These are phyloP conservation scores for Chloroceryle inda DNA, from an alignment of 2,797 vertebrate species.

Conservation along the genomic window DNA sequence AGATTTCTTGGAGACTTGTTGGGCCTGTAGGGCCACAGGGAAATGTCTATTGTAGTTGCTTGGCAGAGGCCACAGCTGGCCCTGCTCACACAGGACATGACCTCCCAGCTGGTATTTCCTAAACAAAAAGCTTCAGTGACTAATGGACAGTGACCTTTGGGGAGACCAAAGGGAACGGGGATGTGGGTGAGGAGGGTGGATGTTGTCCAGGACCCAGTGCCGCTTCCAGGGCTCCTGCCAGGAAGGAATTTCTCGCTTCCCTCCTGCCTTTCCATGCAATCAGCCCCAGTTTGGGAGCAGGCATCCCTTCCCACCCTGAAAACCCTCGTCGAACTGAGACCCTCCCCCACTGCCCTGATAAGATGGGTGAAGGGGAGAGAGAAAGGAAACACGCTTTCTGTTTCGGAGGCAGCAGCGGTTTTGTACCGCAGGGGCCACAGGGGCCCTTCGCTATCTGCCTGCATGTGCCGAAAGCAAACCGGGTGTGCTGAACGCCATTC, in stretches of 20 bases:
- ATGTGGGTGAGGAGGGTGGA: neutral
- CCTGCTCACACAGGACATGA: neutral
- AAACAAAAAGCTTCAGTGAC: neutral
- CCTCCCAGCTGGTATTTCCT: slow-evolving; percentile 30
- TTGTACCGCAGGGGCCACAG: neutral
- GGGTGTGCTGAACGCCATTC: fast-evolving
- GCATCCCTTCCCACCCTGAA: neutral
- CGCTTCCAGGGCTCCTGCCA: neutral
- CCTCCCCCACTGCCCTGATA: neutral
- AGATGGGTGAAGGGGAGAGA: neutral
- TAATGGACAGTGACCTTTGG: neutral
- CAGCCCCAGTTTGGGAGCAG: neutral
- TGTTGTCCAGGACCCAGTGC: neutral
- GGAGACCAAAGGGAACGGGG: neutral
- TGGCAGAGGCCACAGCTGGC: neutral
- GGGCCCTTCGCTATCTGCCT: neutral
- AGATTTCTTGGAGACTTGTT: neutral
- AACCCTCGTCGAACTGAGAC: fast-evolving
- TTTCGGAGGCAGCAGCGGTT: neutral
- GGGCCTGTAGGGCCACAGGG: neutral
- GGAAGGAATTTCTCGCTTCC: neutral
- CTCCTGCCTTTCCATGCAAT: neutral
- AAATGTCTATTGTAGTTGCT: neutral
- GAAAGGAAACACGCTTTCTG: neutral
- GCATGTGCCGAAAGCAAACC: neutral